A percentile compares a stretch with the other conserved stretches of the same genome.
phyloP scores from a whole-genome alignment of 2,797 vertebrate genomes.

The Muscicapa comitata region DNA sequence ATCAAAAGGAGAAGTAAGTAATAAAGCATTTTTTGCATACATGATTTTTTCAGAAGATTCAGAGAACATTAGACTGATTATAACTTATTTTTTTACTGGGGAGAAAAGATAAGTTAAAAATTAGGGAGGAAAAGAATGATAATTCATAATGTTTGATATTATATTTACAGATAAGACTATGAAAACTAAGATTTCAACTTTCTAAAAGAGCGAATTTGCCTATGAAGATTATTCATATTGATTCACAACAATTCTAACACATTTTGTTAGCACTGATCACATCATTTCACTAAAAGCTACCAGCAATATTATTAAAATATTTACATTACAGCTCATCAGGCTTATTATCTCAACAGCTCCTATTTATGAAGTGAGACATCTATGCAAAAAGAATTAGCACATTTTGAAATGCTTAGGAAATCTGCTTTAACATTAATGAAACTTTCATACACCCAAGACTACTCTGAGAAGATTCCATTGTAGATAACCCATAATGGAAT shows the following conservation, averaged over 20 bases:
- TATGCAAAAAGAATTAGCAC: not conserved
- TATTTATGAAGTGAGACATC: not conserved
- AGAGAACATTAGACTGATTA: not conserved
- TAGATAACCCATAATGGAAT: not conserved
- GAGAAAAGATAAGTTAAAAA: not conserved
- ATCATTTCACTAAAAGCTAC: not conserved
- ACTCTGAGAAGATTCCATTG: not conserved
- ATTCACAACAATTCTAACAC: not conserved
- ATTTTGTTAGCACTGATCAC: not conserved
- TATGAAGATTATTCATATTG: constrained; percentile 8
- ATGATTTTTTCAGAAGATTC: not conserved
- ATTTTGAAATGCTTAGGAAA: not conserved
- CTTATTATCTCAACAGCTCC: not conserved
- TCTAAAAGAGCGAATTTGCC: not conserved
- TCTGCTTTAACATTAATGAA: not conserved
- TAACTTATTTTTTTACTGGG: not conserved
- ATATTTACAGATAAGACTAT: not conserved
- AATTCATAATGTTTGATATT: not conserved
- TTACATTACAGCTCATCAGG: constrained; percentile 18
- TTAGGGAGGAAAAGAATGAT: not conserved
- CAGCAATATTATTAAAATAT: constrained; percentile 20
- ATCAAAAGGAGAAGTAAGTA: not conserved
- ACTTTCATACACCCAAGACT: not conserved
- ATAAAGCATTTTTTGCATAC: not conserved
- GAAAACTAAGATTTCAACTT: not conserved